These are phyloP conservation scores for Mionectes olivaceus DNA, from an alignment of 2,797 vertebrate species.

Conservation along the genomic window DNA sequence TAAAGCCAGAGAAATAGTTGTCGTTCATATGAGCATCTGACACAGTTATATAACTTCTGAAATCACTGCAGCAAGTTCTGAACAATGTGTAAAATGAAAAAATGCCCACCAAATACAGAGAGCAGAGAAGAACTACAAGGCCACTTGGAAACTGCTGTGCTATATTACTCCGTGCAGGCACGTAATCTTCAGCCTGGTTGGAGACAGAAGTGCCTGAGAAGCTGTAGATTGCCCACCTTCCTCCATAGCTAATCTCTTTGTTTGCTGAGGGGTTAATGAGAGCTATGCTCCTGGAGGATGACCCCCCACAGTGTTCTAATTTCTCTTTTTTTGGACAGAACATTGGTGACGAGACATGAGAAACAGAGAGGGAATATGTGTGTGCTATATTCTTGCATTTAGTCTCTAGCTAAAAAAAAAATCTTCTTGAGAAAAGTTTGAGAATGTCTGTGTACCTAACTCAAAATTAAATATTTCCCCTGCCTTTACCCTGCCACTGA, in stretches of 20 bases:
- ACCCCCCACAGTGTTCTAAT: neutral
- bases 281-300: neutral
- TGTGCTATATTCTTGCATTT: neutral
- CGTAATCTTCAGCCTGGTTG: neutral
- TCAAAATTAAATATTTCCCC: neutral
- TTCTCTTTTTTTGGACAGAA: neutral
- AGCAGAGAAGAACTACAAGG: neutral
- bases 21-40: neutral
- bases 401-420: neutral
- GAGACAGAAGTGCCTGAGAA: neutral
- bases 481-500: neutral
- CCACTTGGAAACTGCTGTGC: slow-evolving; percentile 13
- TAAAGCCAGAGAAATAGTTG: slow-evolving; percentile 7
- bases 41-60: slow-evolving; percentile 14
- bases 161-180: rapidly evolving
- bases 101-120: neutral
- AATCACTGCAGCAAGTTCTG: slow-evolving; percentile 2
- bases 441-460: neutral
- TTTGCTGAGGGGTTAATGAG: neutral
- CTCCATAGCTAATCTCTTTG: neutral
- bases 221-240: neutral
- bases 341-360: neutral
- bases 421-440: neutral
- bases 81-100: slow-evolving; percentile 9
- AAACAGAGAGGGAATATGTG: neutral